Base-by-base conservation (phyloP, 2,888 invertebrate species). In the Corythucha ciliata region DNA sequence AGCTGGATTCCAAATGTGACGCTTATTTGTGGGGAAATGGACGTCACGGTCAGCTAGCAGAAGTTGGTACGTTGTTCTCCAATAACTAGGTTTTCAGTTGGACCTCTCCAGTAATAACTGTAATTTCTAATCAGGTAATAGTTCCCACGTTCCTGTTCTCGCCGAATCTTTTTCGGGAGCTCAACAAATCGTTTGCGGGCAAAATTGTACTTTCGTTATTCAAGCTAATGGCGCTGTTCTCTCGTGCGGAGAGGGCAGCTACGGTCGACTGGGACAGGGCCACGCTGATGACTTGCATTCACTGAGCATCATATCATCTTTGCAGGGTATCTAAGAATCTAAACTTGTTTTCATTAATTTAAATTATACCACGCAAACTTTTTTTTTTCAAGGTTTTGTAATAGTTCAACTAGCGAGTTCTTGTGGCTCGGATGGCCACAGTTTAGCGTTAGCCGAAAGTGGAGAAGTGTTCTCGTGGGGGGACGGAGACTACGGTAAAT, bases 381-480 rank as follows among this genome's bases (percentile, higher is more conserved):
- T 29, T 8, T 33, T 24, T 18, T 41, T 53, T 52, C 24, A 61
- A 72, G 77, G 78, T 10, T 79, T 77, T 66, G 75, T 78, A 1
- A 74, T 79, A n/a, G 74, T 73, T 10, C 74, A 77, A 61, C 63
- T 80, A 49, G 74, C 76, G 1, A 77, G 78, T 0, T 78, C 78
- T 1, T 75, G 76, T 49, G 79, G 79, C 2, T 76, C 77, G 1
- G 80, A 79, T 64, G 79, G 79, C 1, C 79, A 80, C 64, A 76
- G 75, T 61, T 65, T 79, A 59, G 79, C 79, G 1, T 62, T 79
- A 45, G 76, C 78, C 1, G 78, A 78, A 65, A 77, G 75, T 60
- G 79, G 79, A 0, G 79, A 79, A 64, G 78, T 79, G 22, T 79
- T 78, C 63, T 76, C 76, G 18, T 79, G 78, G 78, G 79, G 78